phyloP scores from a whole-genome alignment of 1,140 invertebrate species.

The Zaprionus ghesquierei region DNA sequence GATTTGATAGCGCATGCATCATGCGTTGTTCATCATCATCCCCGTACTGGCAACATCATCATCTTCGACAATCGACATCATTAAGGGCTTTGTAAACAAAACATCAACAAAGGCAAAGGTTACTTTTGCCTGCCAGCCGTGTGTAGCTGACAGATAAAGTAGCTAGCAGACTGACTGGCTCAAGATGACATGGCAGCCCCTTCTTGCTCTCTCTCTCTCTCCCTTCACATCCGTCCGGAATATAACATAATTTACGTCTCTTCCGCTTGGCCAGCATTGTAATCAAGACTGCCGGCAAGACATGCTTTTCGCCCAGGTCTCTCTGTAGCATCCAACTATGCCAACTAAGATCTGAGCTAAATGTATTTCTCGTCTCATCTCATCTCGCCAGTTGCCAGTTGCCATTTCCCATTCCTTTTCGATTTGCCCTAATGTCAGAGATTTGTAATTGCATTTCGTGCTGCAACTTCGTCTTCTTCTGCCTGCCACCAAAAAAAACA shows the following conservation, averaged over 20 bases:
- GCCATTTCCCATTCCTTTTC: conserved; percentile 37
- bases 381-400: not conserved
- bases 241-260: conserved; percentile 74
- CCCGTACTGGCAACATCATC: not conserved
- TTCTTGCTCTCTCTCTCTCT: conserved; percentile 5
- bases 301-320: conserved; percentile 15
- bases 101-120: conserved; percentile 29
- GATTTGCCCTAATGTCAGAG: conserved; percentile 71
- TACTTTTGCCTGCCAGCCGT: conserved; percentile 16
- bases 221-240: conserved; percentile 44
- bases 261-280: conserved; percentile 64
- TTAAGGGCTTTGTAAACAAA: conserved; percentile 18
- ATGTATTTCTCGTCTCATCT: conserved; percentile 12
- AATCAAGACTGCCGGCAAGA: conserved; percentile 44
- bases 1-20: conserved; percentile 13
- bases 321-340: conserved; percentile 10
- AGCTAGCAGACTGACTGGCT: conserved; percentile 12
- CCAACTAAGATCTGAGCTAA: not conserved
- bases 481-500: conserved; percentile 2
- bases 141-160: conserved; percentile 25
- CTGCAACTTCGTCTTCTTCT: conserved; percentile 69
- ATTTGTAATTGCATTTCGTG: conserved; percentile 80
- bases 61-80: conserved; percentile 1
- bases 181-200: not conserved
- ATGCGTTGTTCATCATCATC: too few species aligned